Evolutionary conservation across 64 coral and sea anemone species (phyloP).

Genomic region (Montipora sp.): DNA sequence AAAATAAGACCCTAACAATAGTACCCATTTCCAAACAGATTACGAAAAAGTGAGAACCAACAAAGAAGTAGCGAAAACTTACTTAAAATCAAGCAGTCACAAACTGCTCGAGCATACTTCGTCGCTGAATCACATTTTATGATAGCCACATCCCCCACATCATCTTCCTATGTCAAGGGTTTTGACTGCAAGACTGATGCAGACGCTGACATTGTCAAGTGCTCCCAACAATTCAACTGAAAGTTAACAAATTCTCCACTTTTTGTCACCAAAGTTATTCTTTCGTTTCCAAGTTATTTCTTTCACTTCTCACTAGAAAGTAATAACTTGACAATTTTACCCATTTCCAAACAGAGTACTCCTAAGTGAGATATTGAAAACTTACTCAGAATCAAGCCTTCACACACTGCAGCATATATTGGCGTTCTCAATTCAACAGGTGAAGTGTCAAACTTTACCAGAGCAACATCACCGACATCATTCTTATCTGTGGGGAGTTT

Average conservation of each 20-base stretch:
- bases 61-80: background rate
- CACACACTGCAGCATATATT: background rate
- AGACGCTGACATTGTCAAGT: background rate
- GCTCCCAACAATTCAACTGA: background rate
- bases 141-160: background rate
- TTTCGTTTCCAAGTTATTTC: background rate
- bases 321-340: too few relatives aligned
- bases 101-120: background rate
- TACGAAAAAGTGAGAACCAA: background rate
- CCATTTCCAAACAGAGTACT: too few relatives aligned
- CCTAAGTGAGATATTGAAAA: background rate
- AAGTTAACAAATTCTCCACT: background rate
- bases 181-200: background rate
- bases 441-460: background rate
- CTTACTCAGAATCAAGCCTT: slow-evolving; percentile 22
- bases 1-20: too few relatives aligned
- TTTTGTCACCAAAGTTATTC: background rate
- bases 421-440: background rate
- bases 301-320: too few relatives aligned
- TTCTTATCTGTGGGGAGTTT: background rate
- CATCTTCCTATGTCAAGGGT: background rate
- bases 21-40: background rate
- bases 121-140: background rate
- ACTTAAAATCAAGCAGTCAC: slow-evolving; percentile 13
- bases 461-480: background rate